Evolutionary conservation across 2,888 invertebrate species (phyloP).

Genomic region (Lithosia quadra): DNA sequence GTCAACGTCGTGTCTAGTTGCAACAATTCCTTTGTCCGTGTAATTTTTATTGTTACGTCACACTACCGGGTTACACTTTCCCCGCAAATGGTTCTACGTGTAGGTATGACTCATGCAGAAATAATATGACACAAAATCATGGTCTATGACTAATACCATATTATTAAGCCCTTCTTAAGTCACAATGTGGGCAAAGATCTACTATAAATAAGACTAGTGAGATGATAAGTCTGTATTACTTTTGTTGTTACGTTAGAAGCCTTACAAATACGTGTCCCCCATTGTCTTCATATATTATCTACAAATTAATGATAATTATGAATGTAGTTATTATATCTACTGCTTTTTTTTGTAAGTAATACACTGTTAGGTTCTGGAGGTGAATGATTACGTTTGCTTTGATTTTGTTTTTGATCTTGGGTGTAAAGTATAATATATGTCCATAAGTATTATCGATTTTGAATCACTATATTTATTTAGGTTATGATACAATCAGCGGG

Average conservation of each 20-base stretch:
- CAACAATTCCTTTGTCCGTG: slow-evolving; percentile 82
- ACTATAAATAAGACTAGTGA: slow-evolving; percentile 17
- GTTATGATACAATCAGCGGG: neutral
- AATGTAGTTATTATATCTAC: neutral
- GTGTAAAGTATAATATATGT: neutral
- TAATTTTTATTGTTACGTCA: slow-evolving; percentile 85
- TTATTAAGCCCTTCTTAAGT: slow-evolving; percentile 50
- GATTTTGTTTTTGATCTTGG: slow-evolving; percentile 5
- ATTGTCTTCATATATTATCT: slow-evolving; percentile 46
- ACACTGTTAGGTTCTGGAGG: slow-evolving; percentile 5
- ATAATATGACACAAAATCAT: slow-evolving; percentile 67
- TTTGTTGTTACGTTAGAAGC: slow-evolving; percentile 56
- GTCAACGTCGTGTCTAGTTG: slow-evolving; percentile 67
- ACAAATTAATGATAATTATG: neutral
- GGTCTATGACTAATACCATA: slow-evolving; percentile 63
- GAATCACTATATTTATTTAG: neutral
- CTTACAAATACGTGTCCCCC: slow-evolving; percentile 31
- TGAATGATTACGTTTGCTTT: slow-evolving; percentile 18
- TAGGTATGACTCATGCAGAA: slow-evolving; percentile 72
- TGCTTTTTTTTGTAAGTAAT: slow-evolving; percentile 1
- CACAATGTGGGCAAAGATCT: slow-evolving; percentile 41
- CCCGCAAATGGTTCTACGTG: slow-evolving; percentile 71
- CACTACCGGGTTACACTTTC: slow-evolving; percentile 79
- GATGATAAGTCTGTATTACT: slow-evolving; percentile 31
- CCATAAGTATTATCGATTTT: neutral